Evolutionary conservation across 2,888 invertebrate species (phyloP).

Genomic region (Escarpia spicata): DNA sequence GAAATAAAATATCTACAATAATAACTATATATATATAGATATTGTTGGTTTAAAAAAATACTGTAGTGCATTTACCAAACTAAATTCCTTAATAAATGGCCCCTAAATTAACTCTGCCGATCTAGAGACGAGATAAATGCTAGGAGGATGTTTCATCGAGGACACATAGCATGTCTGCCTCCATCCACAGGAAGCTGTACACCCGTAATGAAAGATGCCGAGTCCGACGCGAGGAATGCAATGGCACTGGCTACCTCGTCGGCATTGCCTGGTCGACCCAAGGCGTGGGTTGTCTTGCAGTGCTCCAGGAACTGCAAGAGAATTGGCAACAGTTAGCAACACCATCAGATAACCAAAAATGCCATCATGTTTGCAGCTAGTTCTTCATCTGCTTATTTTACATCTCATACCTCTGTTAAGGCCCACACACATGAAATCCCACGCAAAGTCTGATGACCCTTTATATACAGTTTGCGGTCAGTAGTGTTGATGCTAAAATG

Average conservation of each 20-base stretch:
- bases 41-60: neutral
- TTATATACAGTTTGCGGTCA: too few species aligned
- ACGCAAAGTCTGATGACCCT: too few species aligned
- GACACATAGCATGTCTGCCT: slow-evolving; percentile 92
- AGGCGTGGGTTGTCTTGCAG: slow-evolving; percentile 87
- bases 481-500: too few species aligned
- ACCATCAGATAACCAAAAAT: neutral
- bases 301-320: slow-evolving; percentile 79
- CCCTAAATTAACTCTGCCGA: too few species aligned
- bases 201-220: slow-evolving; percentile 88
- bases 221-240: slow-evolving; percentile 86
- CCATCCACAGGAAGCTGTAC: slow-evolving; percentile 91
- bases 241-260: slow-evolving; percentile 90
- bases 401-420: too few species aligned
- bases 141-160: slow-evolving; percentile 70
- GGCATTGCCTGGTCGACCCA: slow-evolving; percentile 83
- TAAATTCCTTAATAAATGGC: neutral
- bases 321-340: neutral
- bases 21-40: neutral
- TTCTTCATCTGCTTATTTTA: too few species aligned
- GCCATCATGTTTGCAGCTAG: too few species aligned
- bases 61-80: neutral
- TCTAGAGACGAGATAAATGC: neutral
- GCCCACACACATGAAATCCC: too few species aligned
- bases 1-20: neutral